Base-by-base conservation (phyloP, 1,140 invertebrate genomes). In the Cepaea nemoralis region DNA sequence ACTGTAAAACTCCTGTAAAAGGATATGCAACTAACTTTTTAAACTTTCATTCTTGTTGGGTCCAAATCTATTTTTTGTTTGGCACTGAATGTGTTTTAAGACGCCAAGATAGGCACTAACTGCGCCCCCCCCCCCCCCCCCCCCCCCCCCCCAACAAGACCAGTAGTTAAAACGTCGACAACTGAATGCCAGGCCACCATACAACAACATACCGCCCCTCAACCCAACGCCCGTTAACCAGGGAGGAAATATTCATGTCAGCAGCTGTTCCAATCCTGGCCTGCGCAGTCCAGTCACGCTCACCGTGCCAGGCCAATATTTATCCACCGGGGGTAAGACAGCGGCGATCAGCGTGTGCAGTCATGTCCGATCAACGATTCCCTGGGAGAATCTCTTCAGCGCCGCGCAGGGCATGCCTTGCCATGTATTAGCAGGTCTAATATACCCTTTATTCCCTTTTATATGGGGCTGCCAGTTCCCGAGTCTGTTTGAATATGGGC, bases 211-310 rank as follows among this genome's bases (percentile, higher is more conserved):
- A 45, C 50, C 45, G 14, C 73, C 74, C 74, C 74, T 76, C 74
- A 16, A 39, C 45, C 74, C 31, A 48, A 76, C 74, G 50, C 59
- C n/a, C 74, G 37, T 76, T 55, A 76, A n/a, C 74, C 37, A 76
- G 45, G 48, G 74, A 19, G 73, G 45, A 42, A 76, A 50, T 76
- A 76, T 76, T 76, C 74, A 76, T 76, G 74, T 76, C 74, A 76
- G 59, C 74, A 76, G 74, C 42, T 55, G 48, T n/a, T 76, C 45
- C 45, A 59, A 76, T 76, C 74, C 24, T 39, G 31, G 6, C 3
- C 19, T 27, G 27, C 27, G 74, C 42, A 76, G 74, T 76, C 74
- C 37, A 5, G 74, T 76, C 74, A 76, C 74, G 74, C 31, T 8
- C 74, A 8, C 45, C 45, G 50, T 50, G 50, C 45, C 14, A 48